Conservation (phyloP, 2,797 vertebrate species). For the Melanotaenia pygmaea region DNA sequence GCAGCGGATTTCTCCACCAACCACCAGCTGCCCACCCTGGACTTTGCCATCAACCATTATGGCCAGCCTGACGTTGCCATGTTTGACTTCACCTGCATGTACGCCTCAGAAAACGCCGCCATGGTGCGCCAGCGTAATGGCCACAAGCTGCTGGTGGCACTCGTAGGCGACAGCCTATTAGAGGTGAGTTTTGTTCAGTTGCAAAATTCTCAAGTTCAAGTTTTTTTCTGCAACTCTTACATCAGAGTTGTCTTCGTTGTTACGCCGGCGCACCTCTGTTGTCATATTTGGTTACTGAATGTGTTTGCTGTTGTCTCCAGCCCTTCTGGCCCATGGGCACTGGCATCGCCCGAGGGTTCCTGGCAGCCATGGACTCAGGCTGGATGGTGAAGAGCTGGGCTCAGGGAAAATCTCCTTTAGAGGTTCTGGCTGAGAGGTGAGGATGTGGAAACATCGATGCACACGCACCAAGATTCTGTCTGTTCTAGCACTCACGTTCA, state of each 20-base stretch:
- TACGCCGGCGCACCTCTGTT: constrained; percentile 1
- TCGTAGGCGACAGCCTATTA: constrained; percentile 96
- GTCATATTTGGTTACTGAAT: constrained; percentile 61
- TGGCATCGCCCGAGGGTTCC: constrained; percentile 96
- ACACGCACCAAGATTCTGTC: constrained; percentile 7
- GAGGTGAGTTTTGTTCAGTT: constrained; percentile 84
- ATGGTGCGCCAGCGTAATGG: constrained; percentile 92
- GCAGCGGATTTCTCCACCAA: constrained; percentile 98
- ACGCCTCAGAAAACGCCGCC: constrained; percentile 95
- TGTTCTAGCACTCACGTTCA: constrained; percentile 5
- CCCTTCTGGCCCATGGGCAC: constrained; percentile 99
- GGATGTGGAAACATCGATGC: constrained; percentile 58
- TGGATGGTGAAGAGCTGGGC: constrained; percentile 99
- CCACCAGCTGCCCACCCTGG: constrained; percentile 92
- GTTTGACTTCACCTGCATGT: constrained; percentile 99
- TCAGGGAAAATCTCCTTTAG: constrained; percentile 89
- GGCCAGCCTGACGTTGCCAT: constrained; percentile 98
- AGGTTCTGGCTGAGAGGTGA: constrained; percentile 97
- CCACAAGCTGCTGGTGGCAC: constrained; percentile 91
- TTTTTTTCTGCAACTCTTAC: neutral
- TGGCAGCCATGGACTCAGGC: constrained; percentile 96
- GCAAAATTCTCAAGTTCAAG: neutral
- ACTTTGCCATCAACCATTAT: constrained; percentile 99
- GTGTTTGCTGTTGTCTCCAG: constrained; percentile 65
- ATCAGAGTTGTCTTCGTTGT: neutral